These are phyloP conservation scores for Dipodomys stephensi DNA, from an alignment of 2,113 vertebrate genomes.

Conservation along the genomic window DNA sequence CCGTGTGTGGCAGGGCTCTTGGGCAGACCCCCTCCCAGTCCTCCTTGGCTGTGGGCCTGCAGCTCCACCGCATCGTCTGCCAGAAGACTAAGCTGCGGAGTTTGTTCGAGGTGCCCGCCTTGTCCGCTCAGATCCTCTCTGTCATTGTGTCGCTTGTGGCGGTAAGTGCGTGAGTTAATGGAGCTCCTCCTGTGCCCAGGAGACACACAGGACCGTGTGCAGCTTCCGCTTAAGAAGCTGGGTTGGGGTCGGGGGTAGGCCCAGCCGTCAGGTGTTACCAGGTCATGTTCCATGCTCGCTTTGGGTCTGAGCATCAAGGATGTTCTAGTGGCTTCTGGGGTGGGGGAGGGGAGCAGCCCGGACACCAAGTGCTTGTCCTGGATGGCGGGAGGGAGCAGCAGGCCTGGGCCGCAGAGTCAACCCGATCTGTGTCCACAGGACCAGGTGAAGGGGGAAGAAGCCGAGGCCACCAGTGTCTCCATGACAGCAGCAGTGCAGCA, in stretches of 20 bases:
- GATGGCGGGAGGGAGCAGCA: not conserved
- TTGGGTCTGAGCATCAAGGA: rapidly evolving
- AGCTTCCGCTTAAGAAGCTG: not conserved
- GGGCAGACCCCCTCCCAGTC: not conserved
- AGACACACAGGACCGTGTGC: not conserved
- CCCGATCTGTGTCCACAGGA: not conserved
- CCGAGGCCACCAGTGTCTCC: too few species aligned
- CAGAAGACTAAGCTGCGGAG: rapidly evolving
- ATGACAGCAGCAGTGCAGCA: not conserved
- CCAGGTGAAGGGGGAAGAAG: rapidly evolving
- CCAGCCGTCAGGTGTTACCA: too few species aligned
- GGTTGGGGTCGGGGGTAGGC: rapidly evolving
- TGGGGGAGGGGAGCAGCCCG: too few species aligned
- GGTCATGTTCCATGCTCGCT: too few species aligned
- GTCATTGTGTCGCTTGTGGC: conserved; percentile 2
- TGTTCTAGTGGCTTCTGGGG: not conserved
- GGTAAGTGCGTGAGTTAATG: conserved; percentile 73
- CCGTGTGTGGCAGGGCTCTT: conserved; percentile 68
- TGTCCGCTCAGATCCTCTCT: conserved; percentile 71
- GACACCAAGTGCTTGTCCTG: not conserved
- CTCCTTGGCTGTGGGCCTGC: conserved; percentile 74
- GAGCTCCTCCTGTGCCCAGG: rapidly evolving
- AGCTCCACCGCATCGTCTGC: conserved; percentile 79
- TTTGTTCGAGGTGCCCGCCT: not conserved
- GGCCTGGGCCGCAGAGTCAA: not conserved